phyloP scores from a whole-genome alignment of 2,888 invertebrate species.

The Plutella xylostella region DNA sequence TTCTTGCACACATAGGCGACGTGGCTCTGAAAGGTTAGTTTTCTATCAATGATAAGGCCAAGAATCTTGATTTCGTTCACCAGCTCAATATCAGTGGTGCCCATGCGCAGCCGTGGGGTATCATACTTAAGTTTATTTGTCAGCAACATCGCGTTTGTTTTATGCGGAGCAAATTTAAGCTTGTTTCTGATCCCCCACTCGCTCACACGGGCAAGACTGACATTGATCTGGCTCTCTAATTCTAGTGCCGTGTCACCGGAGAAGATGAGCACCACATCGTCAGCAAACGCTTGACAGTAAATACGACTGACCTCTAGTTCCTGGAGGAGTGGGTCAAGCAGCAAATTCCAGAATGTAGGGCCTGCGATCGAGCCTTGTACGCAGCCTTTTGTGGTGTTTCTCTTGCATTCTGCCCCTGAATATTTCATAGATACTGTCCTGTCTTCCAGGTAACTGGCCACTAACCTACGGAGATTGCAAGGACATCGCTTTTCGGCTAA shows the following conservation, averaged over 20 bases:
- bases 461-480: too few relatives aligned
- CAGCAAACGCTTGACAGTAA: background rate
- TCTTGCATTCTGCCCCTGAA: too few relatives aligned
- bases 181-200: background rate
- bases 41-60: too few relatives aligned
- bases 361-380: too few relatives aligned
- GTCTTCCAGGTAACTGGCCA: too few relatives aligned
- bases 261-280: background rate
- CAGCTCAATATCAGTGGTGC: background rate
- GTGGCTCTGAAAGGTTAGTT: conserved; percentile 13
- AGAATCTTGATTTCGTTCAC: conserved; percentile 11
- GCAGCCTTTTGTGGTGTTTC: too few relatives aligned
- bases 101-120: background rate
- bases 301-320: too few relatives aligned
- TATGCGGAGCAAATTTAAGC: background rate
- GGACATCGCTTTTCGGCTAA: too few relatives aligned
- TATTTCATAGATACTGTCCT: too few relatives aligned
- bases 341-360: too few relatives aligned
- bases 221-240: conserved; percentile 4
- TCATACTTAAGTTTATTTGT: conserved; percentile 6
- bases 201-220: background rate
- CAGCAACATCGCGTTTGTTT: conserved; percentile 5
- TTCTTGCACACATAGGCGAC: conserved; percentile 9
- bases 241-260: conserved; percentile 5
- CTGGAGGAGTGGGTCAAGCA: too few relatives aligned